Percentiles rank a stretch among this genome's conserved stretches.
Conservation (phyloP, 2,797 vertebrate species). For the Pantherophis alleghaniensis region DNA sequence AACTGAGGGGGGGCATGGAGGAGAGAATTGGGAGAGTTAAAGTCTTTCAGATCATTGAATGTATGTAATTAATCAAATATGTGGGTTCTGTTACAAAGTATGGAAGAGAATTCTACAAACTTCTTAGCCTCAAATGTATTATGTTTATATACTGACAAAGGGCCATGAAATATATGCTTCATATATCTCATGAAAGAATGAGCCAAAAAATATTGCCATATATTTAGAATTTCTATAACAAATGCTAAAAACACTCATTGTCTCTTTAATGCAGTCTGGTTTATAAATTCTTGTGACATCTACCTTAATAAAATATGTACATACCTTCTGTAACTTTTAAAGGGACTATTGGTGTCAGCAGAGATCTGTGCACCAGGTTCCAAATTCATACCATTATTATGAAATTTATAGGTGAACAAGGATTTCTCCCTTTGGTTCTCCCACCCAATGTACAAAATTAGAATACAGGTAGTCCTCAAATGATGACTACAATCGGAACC, state of each 20-base stretch:
- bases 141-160: neutral
- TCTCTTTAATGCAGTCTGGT: neutral
- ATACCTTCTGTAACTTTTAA: neutral
- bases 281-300: neutral
- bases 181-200: neutral
- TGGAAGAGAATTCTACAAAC: neutral
- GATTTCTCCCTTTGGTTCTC: neutral
- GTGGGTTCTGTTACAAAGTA: constrained; percentile 31
- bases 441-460: neutral
- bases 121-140: constrained; percentile 8
- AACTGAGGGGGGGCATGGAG: neutral
- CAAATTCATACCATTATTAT: neutral
- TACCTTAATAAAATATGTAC: neutral
- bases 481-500: no score
- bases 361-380: neutral
- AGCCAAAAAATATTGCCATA: neutral
- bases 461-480: neutral
- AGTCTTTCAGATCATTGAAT: constrained; percentile 3
- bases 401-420: neutral
- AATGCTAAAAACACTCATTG: neutral
- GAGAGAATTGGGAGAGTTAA: neutral
- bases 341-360: neutral
- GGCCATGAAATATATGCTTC: neutral
- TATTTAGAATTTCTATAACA: neutral
- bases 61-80: neutral